These are phyloP conservation scores for Microtus oregoni DNA, from an alignment of 2,113 vertebrate species.

Conservation along the genomic window DNA sequence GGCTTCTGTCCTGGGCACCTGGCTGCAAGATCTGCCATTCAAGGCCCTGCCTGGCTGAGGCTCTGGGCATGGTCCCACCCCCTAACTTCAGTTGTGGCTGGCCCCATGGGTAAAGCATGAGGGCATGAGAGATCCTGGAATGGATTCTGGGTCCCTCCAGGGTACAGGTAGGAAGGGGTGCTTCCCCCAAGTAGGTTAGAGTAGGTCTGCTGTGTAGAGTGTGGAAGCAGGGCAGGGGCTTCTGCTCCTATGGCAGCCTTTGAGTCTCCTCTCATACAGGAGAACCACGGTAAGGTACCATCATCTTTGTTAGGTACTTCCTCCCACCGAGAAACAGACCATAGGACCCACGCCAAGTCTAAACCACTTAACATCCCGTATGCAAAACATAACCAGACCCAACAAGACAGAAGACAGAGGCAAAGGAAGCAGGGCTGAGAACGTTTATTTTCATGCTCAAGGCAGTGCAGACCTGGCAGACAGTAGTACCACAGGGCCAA, in stretches of 20 bases:
- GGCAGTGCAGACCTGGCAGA: constrained; percentile 55
- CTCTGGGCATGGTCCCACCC: constrained; percentile 33
- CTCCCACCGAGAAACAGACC: neutral
- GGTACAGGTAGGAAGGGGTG: neutral
- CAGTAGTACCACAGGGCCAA: constrained; percentile 42
- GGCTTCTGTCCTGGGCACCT: constrained; percentile 81
- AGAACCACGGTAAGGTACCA: neutral
- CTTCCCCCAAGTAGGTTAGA: neutral
- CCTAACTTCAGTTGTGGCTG: neutral
- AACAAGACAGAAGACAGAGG: constrained; percentile 70
- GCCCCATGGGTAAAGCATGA: neutral
- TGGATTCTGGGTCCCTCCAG: neutral
- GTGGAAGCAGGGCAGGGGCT: neutral
- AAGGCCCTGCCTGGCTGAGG: constrained; percentile 63
- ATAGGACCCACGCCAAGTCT: neutral
- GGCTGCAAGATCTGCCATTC: constrained; percentile 80
- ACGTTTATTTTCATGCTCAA: constrained; percentile 77
- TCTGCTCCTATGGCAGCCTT: neutral
- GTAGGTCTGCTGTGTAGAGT: neutral
- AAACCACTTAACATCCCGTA: neutral
- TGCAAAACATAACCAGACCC: constrained; percentile 29
- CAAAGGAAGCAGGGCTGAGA: constrained; percentile 64
- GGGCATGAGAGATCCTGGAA: neutral
- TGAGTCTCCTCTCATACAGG: neutral
- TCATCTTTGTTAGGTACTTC: neutral